These are phyloP conservation scores for Temnothorax ravouxi DNA, from an alignment of 2,888 invertebrate genomes.

Conservation along the genomic window DNA sequence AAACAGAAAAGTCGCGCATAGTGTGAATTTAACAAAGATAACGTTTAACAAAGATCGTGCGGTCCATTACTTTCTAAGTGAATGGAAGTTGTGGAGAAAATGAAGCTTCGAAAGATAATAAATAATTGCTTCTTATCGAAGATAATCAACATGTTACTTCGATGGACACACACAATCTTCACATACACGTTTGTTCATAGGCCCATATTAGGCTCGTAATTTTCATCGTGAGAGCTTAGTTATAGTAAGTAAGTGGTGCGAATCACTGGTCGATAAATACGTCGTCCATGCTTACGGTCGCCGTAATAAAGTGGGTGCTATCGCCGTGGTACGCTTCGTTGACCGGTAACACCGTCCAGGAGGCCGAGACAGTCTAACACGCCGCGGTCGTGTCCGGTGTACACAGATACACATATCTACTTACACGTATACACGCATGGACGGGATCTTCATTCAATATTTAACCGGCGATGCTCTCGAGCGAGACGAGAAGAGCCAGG, in stretches of 20 bases:
- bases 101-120: neutral
- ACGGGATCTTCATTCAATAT: slow-evolving; percentile 57
- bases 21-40: neutral
- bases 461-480: slow-evolving; percentile 58
- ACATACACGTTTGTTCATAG: neutral
- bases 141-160: slow-evolving; percentile 24
- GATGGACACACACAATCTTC: neutral
- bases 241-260: slow-evolving; percentile 49
- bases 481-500: slow-evolving; percentile 49
- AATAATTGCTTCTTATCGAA: slow-evolving; percentile 15
- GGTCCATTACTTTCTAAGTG: neutral
- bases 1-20: neutral
- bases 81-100: neutral
- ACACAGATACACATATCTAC: neutral
- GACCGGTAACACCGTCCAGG: slow-evolving; percentile 54
- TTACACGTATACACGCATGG: neutral
- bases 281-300: slow-evolving; percentile 45
- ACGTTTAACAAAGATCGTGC: neutral
- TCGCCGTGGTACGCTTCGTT: slow-evolving; percentile 58
- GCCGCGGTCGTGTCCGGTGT: slow-evolving; percentile 19
- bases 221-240: slow-evolving; percentile 42
- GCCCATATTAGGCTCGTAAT: slow-evolving; percentile 36
- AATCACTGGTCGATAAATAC: slow-evolving; percentile 59
- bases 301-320: slow-evolving; percentile 64
- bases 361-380: slow-evolving; percentile 39